Evolutionary conservation across 2,797 vertebrate species (phyloP), one percentile per base, ranked within the genome.

Genomic region (Gobio occitaniae): DNA sequence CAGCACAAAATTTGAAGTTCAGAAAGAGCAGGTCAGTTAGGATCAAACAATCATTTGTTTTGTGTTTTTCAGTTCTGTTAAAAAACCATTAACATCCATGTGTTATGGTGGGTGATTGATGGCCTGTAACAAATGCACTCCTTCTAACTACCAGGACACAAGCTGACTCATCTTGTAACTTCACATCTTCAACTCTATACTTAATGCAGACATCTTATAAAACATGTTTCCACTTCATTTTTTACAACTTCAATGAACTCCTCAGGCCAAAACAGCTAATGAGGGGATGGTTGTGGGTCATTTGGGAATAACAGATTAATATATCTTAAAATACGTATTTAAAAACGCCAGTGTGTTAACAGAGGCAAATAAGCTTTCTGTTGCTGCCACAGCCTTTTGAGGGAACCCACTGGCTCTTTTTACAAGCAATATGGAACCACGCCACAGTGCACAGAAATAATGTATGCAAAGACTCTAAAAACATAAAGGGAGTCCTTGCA

Each of bases 101-200:
- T 59, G 66, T 54, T 54, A 85, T 21, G 36, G n/a, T 11, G 19
- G 65, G 36, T 65, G 66, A 87, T 56, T 87, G 56, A 85, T 81
- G 66, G 86, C 56, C 71, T 72, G 78, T 59, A 87, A 66, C 80
- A 84, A 84, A 87, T 50, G 56, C 32, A 65, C 65, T 75, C 29
- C 50, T 52, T 79, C 47, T 75, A 70, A 76, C 1, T 48, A 44
- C 44, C 41, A 75, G 25, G 10, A 71, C 78, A 47, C 9, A 65
- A 71, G 54, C n/a, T 82, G 38, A 78, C 71, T 84, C 66, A 44
- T 68, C 29, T 80, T 68, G 38, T 17, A 44, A 75, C 29, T 66
- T 77, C 69, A 54, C 21, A 74, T 71, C 77, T 71, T 48, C 38
- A 44, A 17, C 13, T 78, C 12, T 65, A 72, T 71, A 61, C 52